phyloP scores from a whole-genome alignment of 1,140 invertebrate genomes.

The Megalopta genalis region DNA sequence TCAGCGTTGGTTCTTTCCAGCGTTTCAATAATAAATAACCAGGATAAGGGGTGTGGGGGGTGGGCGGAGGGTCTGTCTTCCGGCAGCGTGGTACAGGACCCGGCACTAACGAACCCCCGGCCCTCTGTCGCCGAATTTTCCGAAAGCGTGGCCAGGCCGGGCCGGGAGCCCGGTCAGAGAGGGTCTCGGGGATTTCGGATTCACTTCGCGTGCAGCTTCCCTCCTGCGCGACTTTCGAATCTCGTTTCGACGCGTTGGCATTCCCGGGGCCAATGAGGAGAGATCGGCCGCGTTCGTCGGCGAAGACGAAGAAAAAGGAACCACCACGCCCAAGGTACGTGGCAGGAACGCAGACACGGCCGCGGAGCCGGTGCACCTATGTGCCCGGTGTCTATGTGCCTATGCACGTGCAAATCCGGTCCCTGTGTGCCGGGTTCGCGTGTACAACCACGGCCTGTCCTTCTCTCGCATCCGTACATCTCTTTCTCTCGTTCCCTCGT shows the following conservation, averaged over 20 bases:
- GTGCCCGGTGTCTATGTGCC: not conserved
- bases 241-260: constrained; percentile 67
- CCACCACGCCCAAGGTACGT: constrained; percentile 73
- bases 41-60: too few relatives aligned
- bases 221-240: constrained; percentile 65
- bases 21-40: constrained; percentile 35
- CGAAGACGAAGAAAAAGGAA: constrained; percentile 68
- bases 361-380: constrained; percentile 45
- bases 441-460: constrained; percentile 51
- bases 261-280: constrained; percentile 67
- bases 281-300: constrained; percentile 60
- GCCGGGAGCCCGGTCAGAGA: too few relatives aligned
- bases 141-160: too few relatives aligned
- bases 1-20: not conserved
- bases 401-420: too few relatives aligned
- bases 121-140: not conserved
- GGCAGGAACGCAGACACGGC: constrained; percentile 60
- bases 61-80: not conserved
- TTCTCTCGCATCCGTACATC: constrained; percentile 11
- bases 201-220: constrained; percentile 48
- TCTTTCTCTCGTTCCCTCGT: not conserved
- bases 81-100: too few relatives aligned
- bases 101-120: too few relatives aligned
- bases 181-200: constrained; percentile 52
- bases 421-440: constrained; percentile 49